These are phyloP conservation scores for Acomys russatus DNA, from an alignment of 2,797 vertebrate genomes.

Conservation along the genomic window DNA sequence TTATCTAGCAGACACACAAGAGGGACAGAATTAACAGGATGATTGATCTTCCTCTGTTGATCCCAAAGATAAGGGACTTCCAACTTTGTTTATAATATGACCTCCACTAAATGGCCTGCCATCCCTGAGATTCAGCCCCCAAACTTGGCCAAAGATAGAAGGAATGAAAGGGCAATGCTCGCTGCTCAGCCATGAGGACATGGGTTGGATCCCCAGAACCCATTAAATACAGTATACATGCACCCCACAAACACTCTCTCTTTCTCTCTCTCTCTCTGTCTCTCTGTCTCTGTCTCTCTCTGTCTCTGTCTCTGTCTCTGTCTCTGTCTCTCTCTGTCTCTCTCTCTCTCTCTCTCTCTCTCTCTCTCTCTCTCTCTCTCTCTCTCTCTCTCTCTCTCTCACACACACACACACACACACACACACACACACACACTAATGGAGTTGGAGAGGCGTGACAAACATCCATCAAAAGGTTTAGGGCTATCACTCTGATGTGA, in stretches of 20 bases:
- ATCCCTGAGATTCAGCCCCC: not conserved
- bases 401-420: not conserved
- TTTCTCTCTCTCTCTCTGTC: not conserved
- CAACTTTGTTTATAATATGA: not conserved
- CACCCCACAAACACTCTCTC: not conserved
- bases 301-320: not conserved
- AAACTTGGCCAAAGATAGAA: not conserved
- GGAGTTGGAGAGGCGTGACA: not conserved
- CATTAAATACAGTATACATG: not conserved
- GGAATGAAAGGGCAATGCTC: too few relatives aligned
- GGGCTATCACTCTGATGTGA: slow-evolving; percentile 22
- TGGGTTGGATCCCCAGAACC: not conserved
- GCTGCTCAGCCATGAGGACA: too few relatives aligned
- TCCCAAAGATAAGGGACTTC: not conserved
- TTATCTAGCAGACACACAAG: not conserved
- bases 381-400: not conserved
- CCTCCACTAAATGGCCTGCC: too few relatives aligned
- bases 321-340: too few relatives aligned
- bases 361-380: not conserved
- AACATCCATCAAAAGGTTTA: slow-evolving; percentile 35
- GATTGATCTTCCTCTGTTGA: not conserved
- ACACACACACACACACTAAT: not conserved
- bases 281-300: not conserved
- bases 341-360: not conserved
- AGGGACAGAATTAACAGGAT: not conserved